phyloP scores from a whole-genome alignment of 1,140 invertebrate genomes.

The Drosophila funebris region DNA sequence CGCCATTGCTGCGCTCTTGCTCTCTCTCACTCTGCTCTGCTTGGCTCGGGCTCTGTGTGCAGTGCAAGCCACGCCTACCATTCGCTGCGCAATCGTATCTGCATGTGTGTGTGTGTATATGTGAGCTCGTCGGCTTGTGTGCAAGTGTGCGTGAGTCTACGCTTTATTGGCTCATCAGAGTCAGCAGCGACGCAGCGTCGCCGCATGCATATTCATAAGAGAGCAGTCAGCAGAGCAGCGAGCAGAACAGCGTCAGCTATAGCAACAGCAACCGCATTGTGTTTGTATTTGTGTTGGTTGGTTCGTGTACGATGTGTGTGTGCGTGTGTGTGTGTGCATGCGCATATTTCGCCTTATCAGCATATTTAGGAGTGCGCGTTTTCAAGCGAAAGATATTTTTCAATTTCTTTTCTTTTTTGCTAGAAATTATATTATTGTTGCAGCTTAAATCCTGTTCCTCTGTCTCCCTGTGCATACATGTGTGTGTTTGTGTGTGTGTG shows the following conservation, averaged over 20 bases:
- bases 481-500: conserved; percentile 28
- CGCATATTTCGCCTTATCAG: conserved; percentile 77
- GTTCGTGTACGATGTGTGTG: conserved; percentile 8
- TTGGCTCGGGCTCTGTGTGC: background rate
- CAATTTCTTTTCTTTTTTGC: conserved; percentile 52
- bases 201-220: conserved; percentile 74
- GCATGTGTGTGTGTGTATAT: conserved; percentile 13
- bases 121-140: background rate
- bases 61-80: conserved; percentile 58
- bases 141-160: conserved; percentile 38
- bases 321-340: conserved; percentile 46
- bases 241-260: conserved; percentile 13
- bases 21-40: conserved; percentile 32
- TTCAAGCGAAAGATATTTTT: conserved; percentile 56
- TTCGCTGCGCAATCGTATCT: conserved; percentile 60
- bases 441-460: conserved; percentile 73
- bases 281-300: conserved; percentile 1
- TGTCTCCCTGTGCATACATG: conserved; percentile 29
- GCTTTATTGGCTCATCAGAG: conserved; percentile 58
- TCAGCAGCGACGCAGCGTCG: conserved; percentile 27
- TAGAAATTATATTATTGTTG: conserved; percentile 74
- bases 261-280: conserved; percentile 3
- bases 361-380: conserved; percentile 67
- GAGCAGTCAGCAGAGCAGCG: conserved; percentile 36
- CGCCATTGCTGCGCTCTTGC: conserved; percentile 59